These are phyloP conservation scores for Sarcophaga rosellei DNA, from an alignment of 2,888 invertebrate genomes.

Conservation along the genomic window DNA sequence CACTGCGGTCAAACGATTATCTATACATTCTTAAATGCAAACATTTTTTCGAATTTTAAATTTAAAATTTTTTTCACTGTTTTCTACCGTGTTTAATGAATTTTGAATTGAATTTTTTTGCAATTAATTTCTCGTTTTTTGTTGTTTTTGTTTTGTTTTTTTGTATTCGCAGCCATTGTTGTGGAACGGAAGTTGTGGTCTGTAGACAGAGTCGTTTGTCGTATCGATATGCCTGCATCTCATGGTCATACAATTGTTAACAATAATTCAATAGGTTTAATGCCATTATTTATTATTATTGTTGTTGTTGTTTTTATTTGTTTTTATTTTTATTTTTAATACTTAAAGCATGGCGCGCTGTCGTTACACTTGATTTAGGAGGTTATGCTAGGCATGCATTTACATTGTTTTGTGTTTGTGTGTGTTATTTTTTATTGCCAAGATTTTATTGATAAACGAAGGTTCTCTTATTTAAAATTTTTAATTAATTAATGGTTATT, in stretches of 20 bases:
- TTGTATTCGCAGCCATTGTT: neutral
- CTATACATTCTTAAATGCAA: neutral
- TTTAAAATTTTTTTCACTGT: neutral
- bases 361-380: slow-evolving; percentile 5
- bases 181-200: slow-evolving; percentile 56
- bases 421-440: too few species aligned
- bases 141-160: neutral
- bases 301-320: neutral
- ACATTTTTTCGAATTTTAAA: neutral
- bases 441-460: too few species aligned
- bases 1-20: neutral
- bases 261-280: slow-evolving; percentile 48
- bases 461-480: too few species aligned
- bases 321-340: neutral
- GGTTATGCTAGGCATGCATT: neutral
- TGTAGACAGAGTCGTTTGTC: slow-evolving; percentile 29
- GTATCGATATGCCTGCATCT: slow-evolving; percentile 66
- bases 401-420: too few species aligned
- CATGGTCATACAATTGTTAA: slow-evolving; percentile 63
- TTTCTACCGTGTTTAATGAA: neutral
- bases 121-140: slow-evolving; percentile 43
- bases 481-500: too few species aligned
- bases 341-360: neutral
- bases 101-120: slow-evolving; percentile 34
- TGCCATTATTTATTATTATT: slow-evolving; percentile 1